Evolutionary conservation across 2,797 vertebrate genomes (phyloP).

Genomic region (Cossypha niveicapilla): DNA sequence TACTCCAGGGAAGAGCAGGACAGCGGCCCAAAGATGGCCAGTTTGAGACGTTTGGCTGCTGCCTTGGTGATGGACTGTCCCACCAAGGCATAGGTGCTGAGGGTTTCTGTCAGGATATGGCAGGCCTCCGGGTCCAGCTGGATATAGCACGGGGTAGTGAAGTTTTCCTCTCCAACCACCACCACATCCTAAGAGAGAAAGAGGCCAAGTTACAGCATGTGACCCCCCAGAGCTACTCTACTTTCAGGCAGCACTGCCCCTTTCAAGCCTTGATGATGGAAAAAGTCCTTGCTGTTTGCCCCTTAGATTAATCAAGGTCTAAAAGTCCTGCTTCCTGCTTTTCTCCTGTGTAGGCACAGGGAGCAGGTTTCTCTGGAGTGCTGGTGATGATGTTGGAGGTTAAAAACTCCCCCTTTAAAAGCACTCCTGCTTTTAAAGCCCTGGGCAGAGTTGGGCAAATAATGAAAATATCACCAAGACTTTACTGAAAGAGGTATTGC

Average conservation of each 20-base stretch:
- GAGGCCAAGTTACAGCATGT: background rate
- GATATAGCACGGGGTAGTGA: constrained; percentile 94
- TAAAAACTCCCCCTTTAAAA: background rate
- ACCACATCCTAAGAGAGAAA: constrained; percentile 85
- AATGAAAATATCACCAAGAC: background rate
- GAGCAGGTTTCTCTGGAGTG: background rate
- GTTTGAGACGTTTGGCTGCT: constrained; percentile 90
- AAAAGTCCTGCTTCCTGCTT: background rate
- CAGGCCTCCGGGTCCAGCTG: constrained; percentile 93
- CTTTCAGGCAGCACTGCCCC: background rate
- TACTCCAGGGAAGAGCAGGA: constrained; percentile 91
- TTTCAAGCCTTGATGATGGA: background rate
- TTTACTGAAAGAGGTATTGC: background rate
- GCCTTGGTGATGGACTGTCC: constrained; percentile 89
- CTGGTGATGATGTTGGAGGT: background rate
- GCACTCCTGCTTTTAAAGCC: background rate
- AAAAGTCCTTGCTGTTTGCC: background rate
- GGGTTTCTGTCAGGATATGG: constrained; percentile 94
- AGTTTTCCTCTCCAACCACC: constrained; percentile 93
- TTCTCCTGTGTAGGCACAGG: background rate
- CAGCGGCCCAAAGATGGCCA: constrained; percentile 92
- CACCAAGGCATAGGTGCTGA: constrained; percentile 89
- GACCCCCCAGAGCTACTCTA: background rate
- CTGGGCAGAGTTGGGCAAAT: background rate
- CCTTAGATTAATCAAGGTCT: background rate